These are phyloP conservation scores for Siniperca scherzeri DNA, from an alignment of 2,797 vertebrate species.

Conservation along the genomic window DNA sequence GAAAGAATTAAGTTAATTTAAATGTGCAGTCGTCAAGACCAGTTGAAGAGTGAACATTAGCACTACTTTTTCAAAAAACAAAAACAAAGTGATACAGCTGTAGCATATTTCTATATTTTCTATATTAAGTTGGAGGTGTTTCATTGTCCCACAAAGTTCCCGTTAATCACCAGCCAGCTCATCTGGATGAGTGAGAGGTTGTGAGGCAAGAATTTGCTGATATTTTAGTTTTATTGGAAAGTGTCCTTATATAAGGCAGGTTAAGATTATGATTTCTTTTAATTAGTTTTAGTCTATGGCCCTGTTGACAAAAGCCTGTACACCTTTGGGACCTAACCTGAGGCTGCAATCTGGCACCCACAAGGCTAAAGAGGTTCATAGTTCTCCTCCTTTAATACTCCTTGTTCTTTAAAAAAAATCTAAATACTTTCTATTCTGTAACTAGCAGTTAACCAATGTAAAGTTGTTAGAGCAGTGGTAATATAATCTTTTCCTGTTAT, in stretches of 20 bases:
- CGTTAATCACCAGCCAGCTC: slow-evolving; percentile 10
- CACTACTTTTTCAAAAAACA: background rate
- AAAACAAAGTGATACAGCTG: background rate
- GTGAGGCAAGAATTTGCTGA: background rate
- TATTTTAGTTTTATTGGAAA: slow-evolving; percentile 1
- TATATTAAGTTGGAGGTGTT: background rate
- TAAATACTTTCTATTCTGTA: background rate
- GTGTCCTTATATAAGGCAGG: background rate
- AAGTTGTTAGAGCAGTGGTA: background rate
- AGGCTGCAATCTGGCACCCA: background rate
- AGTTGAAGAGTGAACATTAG: background rate
- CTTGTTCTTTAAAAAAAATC: background rate
- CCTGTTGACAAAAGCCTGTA: slow-evolving; percentile 6
- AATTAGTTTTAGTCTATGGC: background rate
- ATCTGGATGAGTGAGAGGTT: background rate
- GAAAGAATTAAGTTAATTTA: background rate
- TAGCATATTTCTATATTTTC: background rate
- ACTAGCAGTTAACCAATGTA: background rate
- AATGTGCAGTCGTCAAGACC: background rate
- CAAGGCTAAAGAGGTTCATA: background rate
- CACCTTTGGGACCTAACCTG: slow-evolving; percentile 8
- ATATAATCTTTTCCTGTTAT: background rate
- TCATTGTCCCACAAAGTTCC: background rate
- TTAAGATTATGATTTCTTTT: background rate
- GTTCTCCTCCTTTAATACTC: background rate